Conservation (phyloP, 1,140 invertebrate genomes). For the Drosophila ohnishii region DNA sequence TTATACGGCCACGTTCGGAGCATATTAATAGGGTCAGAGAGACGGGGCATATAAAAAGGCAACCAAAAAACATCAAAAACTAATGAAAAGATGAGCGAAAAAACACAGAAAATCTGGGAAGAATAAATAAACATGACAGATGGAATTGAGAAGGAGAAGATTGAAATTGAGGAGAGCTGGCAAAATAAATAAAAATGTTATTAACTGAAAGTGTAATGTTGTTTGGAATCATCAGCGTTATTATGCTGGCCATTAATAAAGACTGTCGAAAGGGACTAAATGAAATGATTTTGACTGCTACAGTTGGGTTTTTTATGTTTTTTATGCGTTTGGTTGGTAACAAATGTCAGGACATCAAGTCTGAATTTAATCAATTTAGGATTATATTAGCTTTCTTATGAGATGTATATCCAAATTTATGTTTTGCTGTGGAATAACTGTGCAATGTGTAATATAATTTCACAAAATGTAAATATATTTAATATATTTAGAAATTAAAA, state of each 20-base stretch:
- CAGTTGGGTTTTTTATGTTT: conserved; percentile 2
- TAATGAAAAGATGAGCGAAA: conserved; percentile 33
- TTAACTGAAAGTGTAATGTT: conserved; percentile 51
- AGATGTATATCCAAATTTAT: not conserved
- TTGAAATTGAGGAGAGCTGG: not conserved
- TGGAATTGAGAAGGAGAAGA: conserved; percentile 34
- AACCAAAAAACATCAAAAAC: conserved; percentile 15
- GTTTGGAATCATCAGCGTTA: conserved; percentile 34
- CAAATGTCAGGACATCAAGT: not conserved
- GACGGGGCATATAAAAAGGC: conserved; percentile 12
- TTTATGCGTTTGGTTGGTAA: not conserved
- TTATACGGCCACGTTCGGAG: conserved; percentile 52
- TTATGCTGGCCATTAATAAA: conserved; percentile 42
- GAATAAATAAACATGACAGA: conserved; percentile 73
- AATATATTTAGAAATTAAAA: not conserved
- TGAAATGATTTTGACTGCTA: conserved; percentile 4
- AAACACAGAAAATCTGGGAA: conserved; percentile 34
- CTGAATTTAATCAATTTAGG: conserved; percentile 5
- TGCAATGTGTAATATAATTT: not conserved
- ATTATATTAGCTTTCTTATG: not conserved
- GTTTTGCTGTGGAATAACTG: not conserved
- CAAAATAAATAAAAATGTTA: conserved; percentile 57
- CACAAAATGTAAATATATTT: not conserved
- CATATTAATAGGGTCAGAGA: conserved; percentile 63
- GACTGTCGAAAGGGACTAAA: conserved; percentile 1